Base-by-base conservation (phyloP, 2,797 vertebrate species). In the Rhyacichthys aspro region DNA sequence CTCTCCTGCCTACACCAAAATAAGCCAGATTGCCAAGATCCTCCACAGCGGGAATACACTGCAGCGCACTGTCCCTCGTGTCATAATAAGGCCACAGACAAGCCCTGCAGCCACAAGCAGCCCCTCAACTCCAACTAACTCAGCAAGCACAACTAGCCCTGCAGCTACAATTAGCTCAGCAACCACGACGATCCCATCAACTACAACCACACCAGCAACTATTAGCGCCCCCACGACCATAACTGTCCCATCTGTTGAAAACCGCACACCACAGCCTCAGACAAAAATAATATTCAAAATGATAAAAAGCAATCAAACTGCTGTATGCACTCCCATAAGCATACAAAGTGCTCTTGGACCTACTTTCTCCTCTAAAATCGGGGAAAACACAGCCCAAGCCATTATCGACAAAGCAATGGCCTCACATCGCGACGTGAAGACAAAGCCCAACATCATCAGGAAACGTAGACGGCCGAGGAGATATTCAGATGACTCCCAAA, bases 21-120 rank as follows among this genome's bases (percentile, higher is more conserved):
- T 93, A 43, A 93, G 91, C 55, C 90, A 90, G 49, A 92, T 94
- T 9, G 91, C 91, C 9, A 92, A 86, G 59, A 71, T 93, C 16
- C 84, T 93, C 15, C 92, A 93, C 72, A 81, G 78, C 2, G 74
- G 80, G 1, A 88, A 75, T 7, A 11, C 83, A 11, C 37, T 86
- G 46, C 85, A 85, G 34, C 84, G 70, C 14, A 8, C 74, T 0
- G 59, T 85, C 12, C 85, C 89, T 23, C 82, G 77, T 5, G 70
- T 91, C 18, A 55, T 87, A 0, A 17, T 88, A 23, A 90, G 72
- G 60, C 63, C 81, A 45, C 60, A 15, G 1, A 0, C 78, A 28
- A 28, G 11, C 57, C 2, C 66, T 17, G 10, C 75, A 7, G 15
- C 42, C 43, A 2, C 9, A 33, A 50, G 17, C 16, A 43, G 7